These are phyloP conservation scores for Cyrtonyx montezumae DNA, from an alignment of 2,113 vertebrate species.

Conservation along the genomic window DNA sequence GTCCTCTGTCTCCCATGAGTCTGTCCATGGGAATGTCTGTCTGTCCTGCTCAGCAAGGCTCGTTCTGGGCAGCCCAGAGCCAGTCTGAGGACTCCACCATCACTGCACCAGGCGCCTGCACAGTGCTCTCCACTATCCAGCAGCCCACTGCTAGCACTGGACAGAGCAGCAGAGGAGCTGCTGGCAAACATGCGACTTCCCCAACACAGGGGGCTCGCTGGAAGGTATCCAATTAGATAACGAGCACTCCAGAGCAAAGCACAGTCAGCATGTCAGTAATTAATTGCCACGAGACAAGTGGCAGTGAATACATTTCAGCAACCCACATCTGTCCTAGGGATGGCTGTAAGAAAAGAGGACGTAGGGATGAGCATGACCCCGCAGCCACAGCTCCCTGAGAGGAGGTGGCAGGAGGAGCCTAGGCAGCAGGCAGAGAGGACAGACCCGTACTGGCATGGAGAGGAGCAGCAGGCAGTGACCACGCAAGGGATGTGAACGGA, in stretches of 20 bases:
- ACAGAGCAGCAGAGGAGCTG: conserved; percentile 6
- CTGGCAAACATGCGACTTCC: neutral
- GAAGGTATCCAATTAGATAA: conserved; percentile 56
- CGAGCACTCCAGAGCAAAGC: conserved; percentile 5
- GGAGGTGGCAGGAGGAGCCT: neutral
- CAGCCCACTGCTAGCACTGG: neutral
- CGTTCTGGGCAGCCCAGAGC: neutral
- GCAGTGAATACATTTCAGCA: neutral
- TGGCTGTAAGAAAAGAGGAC: neutral
- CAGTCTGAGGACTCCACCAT: neutral
- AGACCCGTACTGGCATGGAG: neutral
- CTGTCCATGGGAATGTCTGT: neutral
- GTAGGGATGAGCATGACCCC: neutral
- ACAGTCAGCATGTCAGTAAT: conserved; percentile 42
- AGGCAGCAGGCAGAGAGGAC: neutral
- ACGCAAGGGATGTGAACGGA: neutral
- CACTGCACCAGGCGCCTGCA: fast-evolving
- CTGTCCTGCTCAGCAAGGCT: neutral
- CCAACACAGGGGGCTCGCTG: neutral
- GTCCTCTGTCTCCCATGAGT: neutral
- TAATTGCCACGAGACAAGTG: conserved; percentile 8
- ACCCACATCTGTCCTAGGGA: neutral
- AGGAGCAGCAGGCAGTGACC: neutral
- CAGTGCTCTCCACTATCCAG: neutral
- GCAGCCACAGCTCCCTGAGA: neutral